phyloP scores from a whole-genome alignment of 1,140 invertebrate species.

The Drosophila mojavensis region DNA sequence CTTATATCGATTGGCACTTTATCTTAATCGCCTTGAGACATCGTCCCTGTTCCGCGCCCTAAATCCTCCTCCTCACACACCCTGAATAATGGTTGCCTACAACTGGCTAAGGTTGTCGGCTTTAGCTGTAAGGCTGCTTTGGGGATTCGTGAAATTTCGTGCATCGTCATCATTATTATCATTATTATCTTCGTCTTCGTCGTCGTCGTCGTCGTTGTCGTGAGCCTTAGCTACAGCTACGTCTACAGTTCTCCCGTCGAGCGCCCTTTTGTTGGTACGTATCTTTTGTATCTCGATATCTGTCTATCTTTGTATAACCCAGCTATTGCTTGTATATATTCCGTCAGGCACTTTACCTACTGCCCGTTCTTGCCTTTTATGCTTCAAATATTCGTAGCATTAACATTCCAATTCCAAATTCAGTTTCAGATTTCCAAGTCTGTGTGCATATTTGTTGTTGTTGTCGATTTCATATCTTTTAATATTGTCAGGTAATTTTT shows the following conservation, averaged over 20 bases:
- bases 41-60: conserved; percentile 60
- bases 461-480: conserved; percentile 46
- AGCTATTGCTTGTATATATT: conserved; percentile 29
- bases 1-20: conserved; percentile 82
- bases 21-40: conserved; percentile 79
- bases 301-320: conserved; percentile 30
- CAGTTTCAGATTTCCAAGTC: conserved; percentile 35
- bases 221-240: conserved; percentile 11
- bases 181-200: conserved; percentile 23
- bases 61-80: conserved; percentile 37
- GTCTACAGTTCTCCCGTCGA: conserved; percentile 16
- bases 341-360: conserved; percentile 15
- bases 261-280: conserved; percentile 48
- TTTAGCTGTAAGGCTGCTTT: conserved; percentile 33
- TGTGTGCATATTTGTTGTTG: conserved; percentile 6
- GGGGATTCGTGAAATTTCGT: conserved; percentile 68
- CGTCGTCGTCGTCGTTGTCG: neutral
- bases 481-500: conserved; percentile 60
- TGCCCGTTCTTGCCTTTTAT: neutral
- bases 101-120: conserved; percentile 13
- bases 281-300: conserved; percentile 69
- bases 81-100: conserved; percentile 42
- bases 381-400: conserved; percentile 39
- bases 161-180: conserved; percentile 75
- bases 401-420: conserved; percentile 40